Percentiles rank a stretch among this genome's conserved stretches.
Evolutionary conservation across 2,888 invertebrate species (phyloP).

Genomic region (Sinhomidia bicolor): DNA sequence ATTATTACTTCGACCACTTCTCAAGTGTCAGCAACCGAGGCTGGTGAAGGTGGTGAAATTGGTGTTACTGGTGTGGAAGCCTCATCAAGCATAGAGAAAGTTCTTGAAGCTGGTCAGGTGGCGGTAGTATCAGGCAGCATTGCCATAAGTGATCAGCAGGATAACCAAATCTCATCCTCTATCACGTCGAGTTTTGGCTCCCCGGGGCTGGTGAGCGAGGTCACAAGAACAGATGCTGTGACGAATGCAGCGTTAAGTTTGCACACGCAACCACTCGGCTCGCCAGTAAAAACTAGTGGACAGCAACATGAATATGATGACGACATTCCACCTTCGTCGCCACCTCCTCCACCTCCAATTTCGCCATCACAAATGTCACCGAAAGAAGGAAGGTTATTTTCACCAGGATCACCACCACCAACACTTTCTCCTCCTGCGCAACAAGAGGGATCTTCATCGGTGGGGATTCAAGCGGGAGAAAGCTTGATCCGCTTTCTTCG

Average conservation of each 20-base stretch:
- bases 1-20: too few relatives aligned
- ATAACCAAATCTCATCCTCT: neutral
- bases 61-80: neutral
- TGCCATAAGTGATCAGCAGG: too few relatives aligned
- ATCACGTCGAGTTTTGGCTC: too few relatives aligned
- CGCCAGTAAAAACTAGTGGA: neutral
- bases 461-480: slow-evolving; percentile 80
- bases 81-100: too few relatives aligned
- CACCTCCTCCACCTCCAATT: slow-evolving; percentile 23
- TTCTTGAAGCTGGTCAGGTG: too few relatives aligned
- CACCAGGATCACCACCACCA: neutral
- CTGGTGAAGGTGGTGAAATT: neutral
- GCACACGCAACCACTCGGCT: neutral
- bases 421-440: too few relatives aligned
- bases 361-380: slow-evolving; percentile 83
- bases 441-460: slow-evolving; percentile 60
- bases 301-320: slow-evolving; percentile 25
- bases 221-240: neutral
- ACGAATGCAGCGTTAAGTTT: neutral
- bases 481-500: slow-evolving; percentile 77
- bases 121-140: too few relatives aligned
- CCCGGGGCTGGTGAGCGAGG: neutral
- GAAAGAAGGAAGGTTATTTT: slow-evolving; percentile 76
- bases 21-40: neutral
- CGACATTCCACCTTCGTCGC: slow-evolving; percentile 56